phyloP scores from a whole-genome alignment of 1,140 invertebrate genomes.

The Ips nitidus region DNA sequence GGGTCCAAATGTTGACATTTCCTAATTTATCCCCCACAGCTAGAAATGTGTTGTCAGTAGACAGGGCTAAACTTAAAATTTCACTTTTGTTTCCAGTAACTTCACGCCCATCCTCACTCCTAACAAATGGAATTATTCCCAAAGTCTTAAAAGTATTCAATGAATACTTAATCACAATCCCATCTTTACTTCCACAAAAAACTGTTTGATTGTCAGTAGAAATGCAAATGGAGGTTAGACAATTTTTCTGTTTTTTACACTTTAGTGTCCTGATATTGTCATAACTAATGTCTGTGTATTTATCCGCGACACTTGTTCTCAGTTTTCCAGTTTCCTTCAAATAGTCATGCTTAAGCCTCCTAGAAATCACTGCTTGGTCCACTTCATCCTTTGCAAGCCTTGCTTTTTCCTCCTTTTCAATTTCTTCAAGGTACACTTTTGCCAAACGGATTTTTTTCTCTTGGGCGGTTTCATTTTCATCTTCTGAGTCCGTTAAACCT shows the following conservation, averaged over 20 bases:
- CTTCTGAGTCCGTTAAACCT: constrained; percentile 62
- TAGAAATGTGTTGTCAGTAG: constrained; percentile 83
- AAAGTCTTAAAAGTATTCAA: constrained; percentile 58
- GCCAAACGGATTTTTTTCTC: constrained; percentile 86
- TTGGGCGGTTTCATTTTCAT: constrained; percentile 80
- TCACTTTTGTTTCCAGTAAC: constrained; percentile 60
- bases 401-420: constrained; percentile 70
- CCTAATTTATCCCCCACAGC: constrained; percentile 75
- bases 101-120: constrained; percentile 51
- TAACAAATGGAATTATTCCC: constrained; percentile 55
- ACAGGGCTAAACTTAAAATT: constrained; percentile 75
- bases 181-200: constrained; percentile 87
- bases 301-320: constrained; percentile 70
- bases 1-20: constrained; percentile 83
- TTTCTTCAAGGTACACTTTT: constrained; percentile 85
- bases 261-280: constrained; percentile 58
- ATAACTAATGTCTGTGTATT: constrained; percentile 57
- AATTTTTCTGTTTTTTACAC: constrained; percentile 73
- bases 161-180: constrained; percentile 84
- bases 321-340: constrained; percentile 82
- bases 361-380: constrained; percentile 67
- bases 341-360: constrained; percentile 78
- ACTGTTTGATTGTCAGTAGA: constrained; percentile 72
- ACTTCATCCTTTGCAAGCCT: constrained; percentile 57
- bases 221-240: constrained; percentile 81